Evolutionary conservation across 1,140 invertebrate species (phyloP).

Genomic region (Hermetia illucens): DNA sequence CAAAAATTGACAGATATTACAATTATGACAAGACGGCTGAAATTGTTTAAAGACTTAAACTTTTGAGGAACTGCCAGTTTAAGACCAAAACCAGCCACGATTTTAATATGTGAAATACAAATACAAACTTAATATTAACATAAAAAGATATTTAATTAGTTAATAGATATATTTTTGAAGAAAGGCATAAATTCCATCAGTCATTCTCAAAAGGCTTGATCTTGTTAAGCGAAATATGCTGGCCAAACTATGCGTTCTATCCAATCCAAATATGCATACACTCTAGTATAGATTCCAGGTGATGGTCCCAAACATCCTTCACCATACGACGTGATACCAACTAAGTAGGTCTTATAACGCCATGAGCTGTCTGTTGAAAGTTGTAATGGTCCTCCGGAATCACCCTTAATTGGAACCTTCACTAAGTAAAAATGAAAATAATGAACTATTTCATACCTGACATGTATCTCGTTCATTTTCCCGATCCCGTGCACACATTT

Average conservation of each 20-base stretch:
- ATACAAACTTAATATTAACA: too few relatives aligned
- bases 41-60: too few relatives aligned
- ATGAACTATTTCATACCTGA: constrained; percentile 5
- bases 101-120: too few relatives aligned
- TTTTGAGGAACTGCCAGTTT: too few relatives aligned
- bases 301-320: constrained; percentile 32
- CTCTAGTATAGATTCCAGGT: constrained; percentile 46
- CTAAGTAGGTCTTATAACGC: constrained; percentile 31
- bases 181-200: too few relatives aligned
- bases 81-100: too few relatives aligned
- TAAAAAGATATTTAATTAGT: too few relatives aligned
- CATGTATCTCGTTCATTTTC: constrained; percentile 6
- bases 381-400: constrained; percentile 3
- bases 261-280: constrained; percentile 46
- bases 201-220: too few relatives aligned
- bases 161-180: too few relatives aligned
- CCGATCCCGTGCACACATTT: constrained; percentile 8
- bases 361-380: neutral
- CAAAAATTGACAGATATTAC: too few relatives aligned
- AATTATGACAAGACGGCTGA: too few relatives aligned
- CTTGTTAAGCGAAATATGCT: too few relatives aligned
- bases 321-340: constrained; percentile 45
- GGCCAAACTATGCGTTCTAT: constrained; percentile 45
- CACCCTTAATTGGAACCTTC: neutral
- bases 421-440: neutral